Evolutionary conservation across 2,113 vertebrate genomes (phyloP), one percentile per base, ranked within the genome.

Genomic region (Corvus cornix): DNA sequence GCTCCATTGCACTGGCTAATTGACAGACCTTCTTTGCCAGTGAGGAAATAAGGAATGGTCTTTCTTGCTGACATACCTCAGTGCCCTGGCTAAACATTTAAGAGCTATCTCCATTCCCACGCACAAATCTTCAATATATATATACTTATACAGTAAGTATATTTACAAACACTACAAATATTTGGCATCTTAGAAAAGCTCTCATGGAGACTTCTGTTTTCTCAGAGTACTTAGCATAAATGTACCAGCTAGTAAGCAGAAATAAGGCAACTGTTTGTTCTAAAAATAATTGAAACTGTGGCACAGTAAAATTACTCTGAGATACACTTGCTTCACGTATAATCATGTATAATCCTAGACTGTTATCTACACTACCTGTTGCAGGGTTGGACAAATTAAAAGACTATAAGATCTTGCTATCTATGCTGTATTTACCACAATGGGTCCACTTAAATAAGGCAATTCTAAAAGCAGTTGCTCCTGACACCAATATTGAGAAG

Each of bases 231-330:
- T 96, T 91, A 90, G 18, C 66, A 77, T 76, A 74, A 73, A 74
- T 6, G 20, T 83, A 63, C 30, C 39, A 89, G 35, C 66, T 75
- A 90, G 39, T 55, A 94, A 95, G 63, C 24, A 77, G 90, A 97
- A 96, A 28, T 64, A 97, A 63, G 60, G 85, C 41, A 96, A 64
- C 2, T 93, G 39, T 95, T 96, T 85, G 43, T 72, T 97, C 56
- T 60, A 91, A 76, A 96, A 95, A 72, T 68, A 96, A 88, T 69
- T 93, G 69, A 95, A 97, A 84, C n/a, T 2, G 5, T 46, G 51
- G 46, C 81, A 90, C 35, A 62, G 83, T 93, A 41, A 95, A 84
- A 18, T 79, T 95, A 69, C 28, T 91, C 44, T 66, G 83, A 90
- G n/a, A 81, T 73, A 35, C 44, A n/a, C 5, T 52, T 88, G 9